Percentiles rank a stretch among this genome's conserved stretches.
phyloP scores from a whole-genome alignment of 2,113 vertebrate species.

The Entelurus aequoreus region DNA sequence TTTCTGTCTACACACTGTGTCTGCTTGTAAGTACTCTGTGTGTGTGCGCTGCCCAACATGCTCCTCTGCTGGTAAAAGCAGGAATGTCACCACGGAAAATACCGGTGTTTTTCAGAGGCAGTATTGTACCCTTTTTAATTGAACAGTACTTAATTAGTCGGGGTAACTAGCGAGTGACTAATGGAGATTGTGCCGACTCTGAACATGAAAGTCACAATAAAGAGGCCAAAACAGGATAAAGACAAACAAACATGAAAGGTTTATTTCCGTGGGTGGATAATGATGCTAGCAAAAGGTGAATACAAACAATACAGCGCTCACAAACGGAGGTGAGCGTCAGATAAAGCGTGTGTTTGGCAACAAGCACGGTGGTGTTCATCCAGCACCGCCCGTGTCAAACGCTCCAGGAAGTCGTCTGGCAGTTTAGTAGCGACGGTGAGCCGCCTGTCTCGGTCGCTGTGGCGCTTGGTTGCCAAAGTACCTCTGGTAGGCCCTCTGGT shows the following conservation, averaged over 20 bases:
- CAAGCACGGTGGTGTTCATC: slow-evolving; percentile 14
- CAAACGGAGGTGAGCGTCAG: slow-evolving; percentile 33
- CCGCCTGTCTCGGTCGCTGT: slow-evolving; percentile 17
- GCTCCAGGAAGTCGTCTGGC: not conserved
- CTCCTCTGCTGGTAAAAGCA: no score
- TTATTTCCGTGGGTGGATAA: slow-evolving; percentile 18
- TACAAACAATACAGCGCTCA: slow-evolving; percentile 18
- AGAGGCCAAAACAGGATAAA: slow-evolving; percentile 16
- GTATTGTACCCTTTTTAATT: no score
- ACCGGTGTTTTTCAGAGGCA: no score
- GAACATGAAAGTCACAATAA: not conserved
- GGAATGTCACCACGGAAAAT: no score
- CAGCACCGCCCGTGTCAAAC: slow-evolving; percentile 9
- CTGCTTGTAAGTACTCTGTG: no score
- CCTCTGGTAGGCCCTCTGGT: slow-evolving; percentile 75
- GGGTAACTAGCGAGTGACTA: no score
- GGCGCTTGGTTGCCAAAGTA: slow-evolving; percentile 66
- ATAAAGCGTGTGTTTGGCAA: slow-evolving; percentile 9
- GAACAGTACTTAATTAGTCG: no score
- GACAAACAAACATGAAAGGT: slow-evolving; percentile 19
- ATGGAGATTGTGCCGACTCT: no score
- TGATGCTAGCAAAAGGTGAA: slow-evolving; percentile 12
- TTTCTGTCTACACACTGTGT: no score
- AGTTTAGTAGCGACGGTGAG: slow-evolving; percentile 31
- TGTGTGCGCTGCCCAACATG: no score